A percentile compares a stretch with the other conserved stretches of the same genome.
These are phyloP conservation scores for Sminthurinus signatus DNA, from an alignment of 1,140 invertebrate genomes.

Conservation along the genomic window DNA sequence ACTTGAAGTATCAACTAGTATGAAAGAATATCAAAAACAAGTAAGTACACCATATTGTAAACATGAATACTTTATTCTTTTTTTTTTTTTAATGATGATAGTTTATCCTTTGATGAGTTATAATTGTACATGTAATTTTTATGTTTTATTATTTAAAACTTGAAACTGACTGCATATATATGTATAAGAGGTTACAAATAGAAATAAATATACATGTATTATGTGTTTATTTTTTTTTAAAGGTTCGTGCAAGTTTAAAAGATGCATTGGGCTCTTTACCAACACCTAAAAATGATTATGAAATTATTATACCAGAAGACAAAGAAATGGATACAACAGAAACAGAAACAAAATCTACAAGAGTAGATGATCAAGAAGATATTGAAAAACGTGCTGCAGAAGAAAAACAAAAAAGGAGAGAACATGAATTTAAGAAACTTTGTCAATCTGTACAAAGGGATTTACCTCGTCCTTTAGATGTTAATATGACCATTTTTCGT, in stretches of 20 bases:
- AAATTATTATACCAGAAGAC: constrained; percentile 91
- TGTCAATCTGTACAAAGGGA: constrained; percentile 83
- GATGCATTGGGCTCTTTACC: constrained; percentile 73
- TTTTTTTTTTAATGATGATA: too few species aligned
- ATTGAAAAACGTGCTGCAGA: constrained; percentile 64
- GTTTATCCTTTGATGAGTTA: too few species aligned
- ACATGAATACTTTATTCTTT: too few species aligned
- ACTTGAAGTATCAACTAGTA: constrained; percentile 52
- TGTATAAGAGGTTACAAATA: too few species aligned
- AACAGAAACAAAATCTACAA: constrained; percentile 44
- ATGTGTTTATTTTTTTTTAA: background rate
- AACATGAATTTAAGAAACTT: constrained; percentile 66
- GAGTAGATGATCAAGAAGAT: constrained; percentile 81
- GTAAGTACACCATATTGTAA: too few species aligned
- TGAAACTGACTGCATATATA: too few species aligned
- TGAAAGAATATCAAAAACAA: constrained; percentile 60
- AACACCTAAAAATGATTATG: constrained; percentile 91
- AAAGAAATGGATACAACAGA: constrained; percentile 53
- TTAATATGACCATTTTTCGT: constrained; percentile 73
- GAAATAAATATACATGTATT: too few species aligned
- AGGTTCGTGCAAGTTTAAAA: constrained; percentile 65
- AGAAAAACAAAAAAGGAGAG: constrained; percentile 56
- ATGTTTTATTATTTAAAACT: too few species aligned
- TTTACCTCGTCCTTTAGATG: constrained; percentile 79
- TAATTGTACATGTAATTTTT: too few species aligned